Percentiles rank a stretch among this genome's conserved stretches.
phyloP scores from a whole-genome alignment of 2,888 invertebrate species.

The Philereme vetulata region DNA sequence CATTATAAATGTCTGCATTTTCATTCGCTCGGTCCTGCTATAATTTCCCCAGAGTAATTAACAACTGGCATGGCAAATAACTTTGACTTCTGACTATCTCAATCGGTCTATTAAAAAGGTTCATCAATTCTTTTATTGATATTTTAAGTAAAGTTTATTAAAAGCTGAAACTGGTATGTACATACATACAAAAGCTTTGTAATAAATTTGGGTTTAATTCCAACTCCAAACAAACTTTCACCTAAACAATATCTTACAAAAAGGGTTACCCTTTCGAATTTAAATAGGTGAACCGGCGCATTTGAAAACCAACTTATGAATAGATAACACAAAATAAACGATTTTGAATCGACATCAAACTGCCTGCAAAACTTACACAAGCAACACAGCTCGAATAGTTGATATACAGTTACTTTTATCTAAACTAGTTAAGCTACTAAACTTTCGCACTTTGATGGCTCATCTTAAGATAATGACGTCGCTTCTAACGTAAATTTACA shows the following conservation, averaged over 20 bases:
- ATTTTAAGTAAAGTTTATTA: no score
- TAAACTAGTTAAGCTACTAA: no score
- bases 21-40: conserved; percentile 3
- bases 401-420: background rate
- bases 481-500: no score
- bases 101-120: no score
- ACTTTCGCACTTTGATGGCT: no score
- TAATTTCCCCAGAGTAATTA: conserved; percentile 21
- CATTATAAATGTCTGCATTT: background rate
- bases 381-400: background rate
- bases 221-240: background rate
- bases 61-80: no score
- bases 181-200: no score
- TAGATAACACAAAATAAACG: background rate
- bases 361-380: background rate
- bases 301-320: background rate
- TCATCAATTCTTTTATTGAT: no score
- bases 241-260: no score
- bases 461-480: no score
- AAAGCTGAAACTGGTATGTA: no score
- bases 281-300: background rate
- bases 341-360: background rate
- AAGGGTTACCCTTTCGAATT: background rate
- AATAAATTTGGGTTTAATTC: background rate
- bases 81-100: no score